These are phyloP conservation scores for Tenthredo livida DNA, from an alignment of 2,888 invertebrate species.

Conservation along the genomic window DNA sequence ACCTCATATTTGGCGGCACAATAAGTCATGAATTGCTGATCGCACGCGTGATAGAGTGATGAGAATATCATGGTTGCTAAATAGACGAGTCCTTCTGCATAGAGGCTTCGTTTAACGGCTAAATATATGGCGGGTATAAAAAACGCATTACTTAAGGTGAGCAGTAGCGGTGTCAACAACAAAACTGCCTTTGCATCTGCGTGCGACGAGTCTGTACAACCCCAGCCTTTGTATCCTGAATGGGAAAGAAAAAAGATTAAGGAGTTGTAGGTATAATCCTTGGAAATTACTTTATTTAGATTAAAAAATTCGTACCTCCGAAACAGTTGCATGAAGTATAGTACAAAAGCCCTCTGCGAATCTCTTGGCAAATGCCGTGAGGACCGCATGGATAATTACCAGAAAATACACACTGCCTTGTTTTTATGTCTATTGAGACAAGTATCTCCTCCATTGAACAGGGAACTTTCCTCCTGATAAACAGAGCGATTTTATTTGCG, in stretches of 20 bases:
- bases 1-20: constrained; percentile 77
- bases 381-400: constrained; percentile 76
- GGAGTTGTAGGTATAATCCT: not conserved
- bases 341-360: constrained; percentile 77
- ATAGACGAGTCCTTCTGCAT: constrained; percentile 81
- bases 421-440: constrained; percentile 77
- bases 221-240: constrained; percentile 81
- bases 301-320: constrained; percentile 71
- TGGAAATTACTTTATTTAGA: not conserved
- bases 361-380: constrained; percentile 78
- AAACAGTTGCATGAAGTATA: constrained; percentile 79
- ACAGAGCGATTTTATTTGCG: constrained; percentile 16
- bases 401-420: constrained; percentile 77
- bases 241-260: not conserved
- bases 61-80: constrained; percentile 82
- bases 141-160: constrained; percentile 81
- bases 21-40: constrained; percentile 78
- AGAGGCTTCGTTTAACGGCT: constrained; percentile 79
- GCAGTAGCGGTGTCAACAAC: constrained; percentile 76
- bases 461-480: constrained; percentile 68
- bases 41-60: constrained; percentile 83
- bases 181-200: constrained; percentile 75
- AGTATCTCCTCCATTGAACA: constrained; percentile 76
- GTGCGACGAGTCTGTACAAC: constrained; percentile 80
- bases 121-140: constrained; percentile 81